Evolutionary conservation across 1,140 invertebrate genomes (phyloP).

Genomic region (Musca domestica): DNA sequence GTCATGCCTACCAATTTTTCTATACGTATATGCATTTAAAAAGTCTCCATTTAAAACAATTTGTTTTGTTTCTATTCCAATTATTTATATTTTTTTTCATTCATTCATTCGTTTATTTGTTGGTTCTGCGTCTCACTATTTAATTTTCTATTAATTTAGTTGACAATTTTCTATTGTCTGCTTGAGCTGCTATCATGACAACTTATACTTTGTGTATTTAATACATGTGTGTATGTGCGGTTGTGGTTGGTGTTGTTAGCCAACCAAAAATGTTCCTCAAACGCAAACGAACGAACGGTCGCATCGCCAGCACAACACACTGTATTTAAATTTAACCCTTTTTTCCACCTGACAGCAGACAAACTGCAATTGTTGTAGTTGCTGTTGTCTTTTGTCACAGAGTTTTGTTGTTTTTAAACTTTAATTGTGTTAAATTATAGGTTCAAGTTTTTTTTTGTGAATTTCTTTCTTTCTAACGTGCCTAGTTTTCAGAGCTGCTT

Average conservation of each 20-base stretch:
- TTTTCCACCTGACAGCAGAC: not conserved
- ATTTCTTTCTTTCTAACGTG: not conserved
- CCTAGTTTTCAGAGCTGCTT: not conserved
- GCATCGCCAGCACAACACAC: too few species aligned
- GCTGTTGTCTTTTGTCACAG: constrained; percentile 4
- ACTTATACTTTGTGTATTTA: constrained; percentile 9
- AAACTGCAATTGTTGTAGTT: not conserved
- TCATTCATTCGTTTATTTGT: too few species aligned
- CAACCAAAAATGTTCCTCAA: not conserved
- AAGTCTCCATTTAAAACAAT: too few species aligned
- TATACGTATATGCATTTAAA: too few species aligned
- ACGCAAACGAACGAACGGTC: too few species aligned
- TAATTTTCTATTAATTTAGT: too few species aligned
- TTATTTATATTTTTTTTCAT: too few species aligned
- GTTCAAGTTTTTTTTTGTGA: not conserved
- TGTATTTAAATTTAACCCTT: constrained; percentile 15
- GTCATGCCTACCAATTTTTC: too few species aligned
- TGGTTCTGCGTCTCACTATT: too few species aligned
- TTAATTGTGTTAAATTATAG: constrained; percentile 10
- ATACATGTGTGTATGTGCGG: too few species aligned
- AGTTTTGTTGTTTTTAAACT: not conserved
- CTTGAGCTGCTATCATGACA: not conserved
- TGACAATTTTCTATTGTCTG: too few species aligned
- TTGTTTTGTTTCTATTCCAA: too few species aligned
- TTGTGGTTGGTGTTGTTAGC: not conserved